Evolutionary conservation across 1,140 invertebrate genomes (phyloP).

Genomic region (Ganaspis sp.): DNA sequence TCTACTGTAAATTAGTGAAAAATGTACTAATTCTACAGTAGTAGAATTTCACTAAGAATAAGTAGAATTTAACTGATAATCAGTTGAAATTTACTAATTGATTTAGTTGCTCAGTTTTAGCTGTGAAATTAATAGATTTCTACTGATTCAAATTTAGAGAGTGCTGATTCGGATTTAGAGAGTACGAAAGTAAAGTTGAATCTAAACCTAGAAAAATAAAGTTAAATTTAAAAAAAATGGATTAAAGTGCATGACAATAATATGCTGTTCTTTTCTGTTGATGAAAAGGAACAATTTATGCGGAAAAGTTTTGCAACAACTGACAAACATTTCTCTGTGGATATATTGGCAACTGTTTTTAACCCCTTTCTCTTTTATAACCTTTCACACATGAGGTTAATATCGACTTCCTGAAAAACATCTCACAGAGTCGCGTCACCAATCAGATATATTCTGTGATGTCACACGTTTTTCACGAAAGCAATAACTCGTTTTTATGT

Average conservation of each 20-base stretch:
- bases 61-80: no score
- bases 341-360: not conserved
- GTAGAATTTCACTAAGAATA: no score
- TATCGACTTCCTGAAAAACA: not conserved
- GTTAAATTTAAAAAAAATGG: not conserved
- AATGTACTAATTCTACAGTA: no score
- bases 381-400: not conserved
- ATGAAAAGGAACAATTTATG: not conserved
- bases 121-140: no score
- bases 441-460: not conserved
- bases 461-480: not conserved
- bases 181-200: no score
- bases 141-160: no score
- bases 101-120: no score
- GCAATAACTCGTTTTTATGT: not conserved
- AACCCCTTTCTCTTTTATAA: not conserved
- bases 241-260: not conserved
- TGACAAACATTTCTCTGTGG: not conserved
- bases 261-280: not conserved
- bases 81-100: no score
- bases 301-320: not conserved
- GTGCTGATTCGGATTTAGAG: no score
- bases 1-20: no score
- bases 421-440: not conserved
- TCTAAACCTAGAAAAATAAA: no score